Percentiles rank a stretch among this genome's conserved stretches.
Conservation (phyloP, 2,797 vertebrate genomes). For the Hylomyscus alleni region DNA sequence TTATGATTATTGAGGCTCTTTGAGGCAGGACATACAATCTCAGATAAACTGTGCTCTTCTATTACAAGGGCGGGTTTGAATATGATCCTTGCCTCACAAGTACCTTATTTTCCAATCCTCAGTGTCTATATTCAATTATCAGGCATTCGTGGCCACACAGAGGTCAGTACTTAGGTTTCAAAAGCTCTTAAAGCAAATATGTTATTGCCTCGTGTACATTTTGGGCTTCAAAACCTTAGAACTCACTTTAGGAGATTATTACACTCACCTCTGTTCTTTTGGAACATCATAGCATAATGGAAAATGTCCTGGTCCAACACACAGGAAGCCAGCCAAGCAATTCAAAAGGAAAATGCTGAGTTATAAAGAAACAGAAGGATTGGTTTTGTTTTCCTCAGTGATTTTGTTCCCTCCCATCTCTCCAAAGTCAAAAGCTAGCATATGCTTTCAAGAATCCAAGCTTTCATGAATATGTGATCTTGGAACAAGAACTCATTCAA, state of each 20-base stretch:
- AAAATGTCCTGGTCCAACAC: slow-evolving; percentile 16
- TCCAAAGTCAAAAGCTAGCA: slow-evolving; percentile 42
- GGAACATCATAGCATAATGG: neutral
- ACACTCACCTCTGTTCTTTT: neutral
- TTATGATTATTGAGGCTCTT: slow-evolving; percentile 75
- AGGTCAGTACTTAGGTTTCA: slow-evolving; percentile 73
- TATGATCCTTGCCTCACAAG: slow-evolving; percentile 65
- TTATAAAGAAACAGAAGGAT: slow-evolving; percentile 47
- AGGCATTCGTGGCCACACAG: slow-evolving; percentile 72
- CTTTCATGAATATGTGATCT: slow-evolving; percentile 65
- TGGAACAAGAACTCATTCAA: slow-evolving; percentile 83
- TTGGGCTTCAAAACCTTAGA: slow-evolving; percentile 62
- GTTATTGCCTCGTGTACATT: slow-evolving; percentile 62
- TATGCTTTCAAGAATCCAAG: slow-evolving; percentile 7
- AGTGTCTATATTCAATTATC: slow-evolving; percentile 77
- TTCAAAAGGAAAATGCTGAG: slow-evolving; percentile 73
- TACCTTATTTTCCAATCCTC: slow-evolving; percentile 79
- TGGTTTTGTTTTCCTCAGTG: neutral
- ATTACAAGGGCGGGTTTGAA: slow-evolving; percentile 75
- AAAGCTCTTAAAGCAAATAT: slow-evolving; percentile 81
- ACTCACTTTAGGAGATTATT: slow-evolving; percentile 61
- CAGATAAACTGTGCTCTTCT: slow-evolving; percentile 71
- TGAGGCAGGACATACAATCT: slow-evolving; percentile 42
- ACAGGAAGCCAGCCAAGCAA: slow-evolving; percentile 59
- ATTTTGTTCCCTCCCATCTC: neutral